Evolutionary conservation across 1,140 invertebrate genomes (phyloP), one percentile per base, ranked within the genome.

Genomic region (Sminthurides bifidus): DNA sequence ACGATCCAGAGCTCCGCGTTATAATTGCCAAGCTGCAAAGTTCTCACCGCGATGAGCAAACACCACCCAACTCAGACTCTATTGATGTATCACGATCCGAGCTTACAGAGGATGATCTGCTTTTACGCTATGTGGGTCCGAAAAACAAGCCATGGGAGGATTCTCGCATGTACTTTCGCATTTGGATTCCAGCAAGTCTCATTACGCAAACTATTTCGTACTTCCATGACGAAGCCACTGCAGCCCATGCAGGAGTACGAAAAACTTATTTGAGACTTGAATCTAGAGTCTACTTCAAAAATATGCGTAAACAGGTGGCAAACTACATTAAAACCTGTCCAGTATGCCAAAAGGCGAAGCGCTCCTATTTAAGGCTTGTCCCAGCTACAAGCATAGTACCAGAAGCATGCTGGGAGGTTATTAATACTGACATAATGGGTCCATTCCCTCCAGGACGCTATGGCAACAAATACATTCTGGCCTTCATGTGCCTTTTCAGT

Each of bases 181-280:
- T 58, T 23, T 58, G 50, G 49, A 19, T 58, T 26, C 50, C 56
- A 17, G 6, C 3, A 12, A 3, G 29, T 27, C 21, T 49, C 8
- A 21, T 24, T 15, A 23, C 14, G 31, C 12, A 31, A 15, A 24
- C 54, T 3, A 54, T 59, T 19, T 1, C 14, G 29, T 1, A 24
- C 5, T 53, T 59, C 54, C 52, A 59, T 43, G 2, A 23, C n/a
- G 14, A 49, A 24, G 1, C 19, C 15, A 15, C 50, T 1, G 26
- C 51, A n/a, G 19, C 44, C 17, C 57, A 59, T 54, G 19, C 54
- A 23, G 57, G 51, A 3, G 54, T 59, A 5, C 24, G 44, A 1
- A 59, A 59, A 54, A 59, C 57, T 15, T 59, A 45, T 30, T 1
- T 1, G 14, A n/a, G 45, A 29, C n/a, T 59, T 1, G 51, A 59